phyloP scores from a whole-genome alignment of 37 sponge, comb jelly and placozoan genomes.

The Halichondria panicea region DNA sequence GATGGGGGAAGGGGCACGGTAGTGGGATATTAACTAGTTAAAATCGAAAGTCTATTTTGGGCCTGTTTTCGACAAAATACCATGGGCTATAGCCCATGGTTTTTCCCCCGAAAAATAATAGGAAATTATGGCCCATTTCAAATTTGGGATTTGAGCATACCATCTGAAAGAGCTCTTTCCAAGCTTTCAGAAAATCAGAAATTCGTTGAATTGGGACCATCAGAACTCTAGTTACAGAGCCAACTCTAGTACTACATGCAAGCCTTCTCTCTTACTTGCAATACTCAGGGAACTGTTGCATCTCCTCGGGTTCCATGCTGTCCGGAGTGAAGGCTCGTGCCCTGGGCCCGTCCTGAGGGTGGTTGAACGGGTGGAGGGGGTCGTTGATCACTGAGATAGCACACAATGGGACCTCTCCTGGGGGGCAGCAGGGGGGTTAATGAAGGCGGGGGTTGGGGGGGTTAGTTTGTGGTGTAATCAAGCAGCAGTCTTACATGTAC shows the following conservation, averaged over 20 bases:
- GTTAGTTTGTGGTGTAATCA: background rate
- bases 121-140: no score
- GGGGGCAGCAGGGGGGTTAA: background rate
- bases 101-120: no score
- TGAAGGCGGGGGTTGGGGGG: background rate
- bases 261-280: conserved; percentile 16
- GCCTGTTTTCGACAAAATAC: no score
- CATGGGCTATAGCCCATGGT: no score
- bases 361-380: conserved; percentile 84
- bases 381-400: conserved; percentile 8
- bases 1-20: no score
- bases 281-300: conserved; percentile 72
- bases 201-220: background rate
- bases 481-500: background rate
- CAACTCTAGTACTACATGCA: background rate
- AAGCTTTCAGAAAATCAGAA: no score
- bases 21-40: no score
- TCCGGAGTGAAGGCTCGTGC: conserved; percentile 90
- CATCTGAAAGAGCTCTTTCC: no score
- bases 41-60: no score
- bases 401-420: background rate
- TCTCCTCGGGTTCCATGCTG: conserved; percentile 78
- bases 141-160: no score
- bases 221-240: background rate
- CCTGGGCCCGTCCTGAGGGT: conserved; percentile 80